A percentile compares a stretch with the other conserved stretches of the same genome.
phyloP scores from a whole-genome alignment of 2,888 invertebrate genomes.

The Cylindroiulus punctatus region DNA sequence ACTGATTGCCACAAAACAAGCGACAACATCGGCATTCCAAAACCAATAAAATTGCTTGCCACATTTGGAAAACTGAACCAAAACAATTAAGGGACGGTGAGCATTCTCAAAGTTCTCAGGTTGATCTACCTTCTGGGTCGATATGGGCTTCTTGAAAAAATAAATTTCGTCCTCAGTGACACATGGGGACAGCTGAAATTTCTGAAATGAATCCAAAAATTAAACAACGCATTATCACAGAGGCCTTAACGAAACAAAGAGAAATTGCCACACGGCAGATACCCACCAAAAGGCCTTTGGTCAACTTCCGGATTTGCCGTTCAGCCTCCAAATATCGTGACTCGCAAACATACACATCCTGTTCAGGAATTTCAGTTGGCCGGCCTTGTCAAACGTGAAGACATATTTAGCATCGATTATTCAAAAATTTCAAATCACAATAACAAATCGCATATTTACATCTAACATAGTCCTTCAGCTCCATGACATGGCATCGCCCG shows the following conservation, averaged over 20 bases:
- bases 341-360: constrained; percentile 92
- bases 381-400: constrained; percentile 73
- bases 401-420: not conserved
- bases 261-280: not conserved
- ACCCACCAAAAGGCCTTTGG: constrained; percentile 63
- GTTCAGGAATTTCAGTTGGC: constrained; percentile 91
- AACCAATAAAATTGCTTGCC: too few relatives aligned
- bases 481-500: constrained; percentile 89
- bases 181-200: constrained; percentile 76
- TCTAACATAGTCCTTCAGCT: constrained; percentile 87
- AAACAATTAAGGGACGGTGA: too few relatives aligned
- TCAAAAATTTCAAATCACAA: too few relatives aligned
- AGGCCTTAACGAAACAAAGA: too few relatives aligned
- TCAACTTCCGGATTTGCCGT: constrained; percentile 78
- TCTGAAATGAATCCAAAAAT: constrained; percentile 66
- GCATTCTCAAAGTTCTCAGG: too few relatives aligned
- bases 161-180: constrained; percentile 95
- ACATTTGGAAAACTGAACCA: too few relatives aligned
- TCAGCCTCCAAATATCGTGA: constrained; percentile 90
- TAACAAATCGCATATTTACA: constrained; percentile 71
- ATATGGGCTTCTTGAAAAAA: constrained; percentile 75
- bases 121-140: constrained; percentile 66
- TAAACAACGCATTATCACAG: not conserved
- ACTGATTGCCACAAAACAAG: too few relatives aligned
- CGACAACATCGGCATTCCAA: too few relatives aligned